Evolutionary conservation across 2,888 invertebrate genomes (phyloP).

Genomic region (Trachelus tabidus): DNA sequence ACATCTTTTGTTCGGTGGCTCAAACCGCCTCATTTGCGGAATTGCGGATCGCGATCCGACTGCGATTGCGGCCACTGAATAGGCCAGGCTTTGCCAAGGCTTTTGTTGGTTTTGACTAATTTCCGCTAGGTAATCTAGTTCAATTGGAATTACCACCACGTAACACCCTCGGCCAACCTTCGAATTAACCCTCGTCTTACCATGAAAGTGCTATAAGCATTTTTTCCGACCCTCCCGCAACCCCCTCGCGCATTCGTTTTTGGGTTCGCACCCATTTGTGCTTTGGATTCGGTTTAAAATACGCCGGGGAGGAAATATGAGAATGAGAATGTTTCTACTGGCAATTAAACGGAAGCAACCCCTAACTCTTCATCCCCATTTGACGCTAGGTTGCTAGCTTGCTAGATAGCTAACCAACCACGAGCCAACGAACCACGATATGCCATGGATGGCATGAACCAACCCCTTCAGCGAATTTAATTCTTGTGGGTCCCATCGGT

Average conservation of each 20-base stretch:
- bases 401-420: background rate
- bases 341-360: conserved; percentile 7
- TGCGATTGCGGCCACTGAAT: conserved; percentile 56
- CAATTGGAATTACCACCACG: conserved; percentile 40
- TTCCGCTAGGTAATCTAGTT: conserved; percentile 53
- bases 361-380: conserved; percentile 43
- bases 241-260: background rate
- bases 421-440: background rate
- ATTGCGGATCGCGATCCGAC: conserved; percentile 62
- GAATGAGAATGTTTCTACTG: background rate
- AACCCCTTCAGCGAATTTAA: conserved; percentile 55
- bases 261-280: background rate
- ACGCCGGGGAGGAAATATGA: background rate
- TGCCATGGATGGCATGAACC: conserved; percentile 8
- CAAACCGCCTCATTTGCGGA: conserved; percentile 63
- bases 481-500: conserved; percentile 63
- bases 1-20: conserved; percentile 64
- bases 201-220: background rate
- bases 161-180: background rate
- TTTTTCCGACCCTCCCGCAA: background rate
- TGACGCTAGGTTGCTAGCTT: conserved; percentile 23
- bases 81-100: conserved; percentile 32
- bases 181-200: background rate
- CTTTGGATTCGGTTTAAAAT: background rate
- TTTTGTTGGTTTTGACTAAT: conserved; percentile 63